Conservation (phyloP, 2,797 vertebrate species). For the Thalassophryne amazonica region DNA sequence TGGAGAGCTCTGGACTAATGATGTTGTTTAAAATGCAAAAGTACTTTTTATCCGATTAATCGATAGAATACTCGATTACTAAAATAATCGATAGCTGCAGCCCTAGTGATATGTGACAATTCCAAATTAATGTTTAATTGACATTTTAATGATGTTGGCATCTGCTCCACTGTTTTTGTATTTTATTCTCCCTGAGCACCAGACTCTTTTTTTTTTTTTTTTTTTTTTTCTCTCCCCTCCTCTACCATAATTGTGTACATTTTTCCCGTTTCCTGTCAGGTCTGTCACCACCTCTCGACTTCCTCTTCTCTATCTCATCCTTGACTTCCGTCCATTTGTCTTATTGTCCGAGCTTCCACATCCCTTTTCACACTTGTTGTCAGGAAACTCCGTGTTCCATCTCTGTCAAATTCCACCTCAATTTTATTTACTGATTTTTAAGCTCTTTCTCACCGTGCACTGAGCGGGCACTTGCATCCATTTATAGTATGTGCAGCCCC, state of each 20-base stretch:
- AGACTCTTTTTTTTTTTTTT: neutral
- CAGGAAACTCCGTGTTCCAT: neutral
- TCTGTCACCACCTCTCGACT: neutral
- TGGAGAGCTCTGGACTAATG: too few relatives aligned
- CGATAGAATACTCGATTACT: too few relatives aligned
- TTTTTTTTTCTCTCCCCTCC: neutral
- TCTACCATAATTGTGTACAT: too few relatives aligned
- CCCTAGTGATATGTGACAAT: too few relatives aligned
- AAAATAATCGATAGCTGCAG: too few relatives aligned
- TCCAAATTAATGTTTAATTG: too few relatives aligned
- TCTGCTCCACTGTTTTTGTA: too few relatives aligned
- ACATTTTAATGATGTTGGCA: too few relatives aligned
- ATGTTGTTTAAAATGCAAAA: too few relatives aligned
- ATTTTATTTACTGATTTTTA: constrained; percentile 8
- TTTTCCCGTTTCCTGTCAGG: neutral
- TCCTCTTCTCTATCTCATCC: neutral
- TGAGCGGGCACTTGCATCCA: constrained; percentile 29
- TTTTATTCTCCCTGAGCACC: too few relatives aligned
- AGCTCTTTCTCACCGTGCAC: constrained; percentile 14
- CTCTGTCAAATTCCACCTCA: neutral
- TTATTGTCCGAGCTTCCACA: neutral
- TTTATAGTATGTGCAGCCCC: constrained; percentile 63
- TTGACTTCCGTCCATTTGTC: too few relatives aligned
- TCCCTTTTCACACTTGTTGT: neutral
- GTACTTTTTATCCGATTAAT: too few relatives aligned